phyloP scores from a whole-genome alignment of 2,113 vertebrate species.

The Rattus rattus region DNA sequence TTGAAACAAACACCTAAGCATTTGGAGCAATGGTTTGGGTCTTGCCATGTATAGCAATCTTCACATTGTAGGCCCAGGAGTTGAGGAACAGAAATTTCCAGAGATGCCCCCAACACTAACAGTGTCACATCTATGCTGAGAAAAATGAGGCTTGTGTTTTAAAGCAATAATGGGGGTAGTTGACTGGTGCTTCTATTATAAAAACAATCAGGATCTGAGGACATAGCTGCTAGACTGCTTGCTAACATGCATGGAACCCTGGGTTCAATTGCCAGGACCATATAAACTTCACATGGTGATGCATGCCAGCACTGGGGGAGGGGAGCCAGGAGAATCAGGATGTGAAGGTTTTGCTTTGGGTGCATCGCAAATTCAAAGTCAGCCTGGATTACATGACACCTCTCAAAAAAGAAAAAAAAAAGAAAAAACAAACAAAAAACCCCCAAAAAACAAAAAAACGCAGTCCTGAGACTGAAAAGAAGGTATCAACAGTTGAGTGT shows the following conservation, averaged over 20 bases:
- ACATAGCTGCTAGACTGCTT: not conserved
- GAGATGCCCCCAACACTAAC: not conserved
- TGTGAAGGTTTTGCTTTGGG: not conserved
- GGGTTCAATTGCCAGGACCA: not conserved
- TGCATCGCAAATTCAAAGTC: not conserved
- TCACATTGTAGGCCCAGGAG: not conserved
- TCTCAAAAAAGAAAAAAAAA: not conserved
- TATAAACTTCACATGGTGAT: not conserved
- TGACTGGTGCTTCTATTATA: not conserved
- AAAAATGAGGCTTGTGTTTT: constrained; percentile 41
- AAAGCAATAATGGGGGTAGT: not conserved
- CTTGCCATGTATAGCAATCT: not conserved
- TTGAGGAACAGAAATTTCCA: not conserved
- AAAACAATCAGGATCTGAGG: not conserved
- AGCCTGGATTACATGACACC: not conserved
- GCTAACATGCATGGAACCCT: not conserved
- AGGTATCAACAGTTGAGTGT: constrained; percentile 22
- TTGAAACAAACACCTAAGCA: not conserved
- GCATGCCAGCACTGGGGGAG: not conserved
- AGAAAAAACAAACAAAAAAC: not conserved
- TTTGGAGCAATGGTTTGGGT: not conserved
- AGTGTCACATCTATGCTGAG: not conserved
- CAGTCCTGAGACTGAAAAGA: constrained; percentile 10
- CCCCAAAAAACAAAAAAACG: not conserved
- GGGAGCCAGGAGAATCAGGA: not conserved